Conservation (phyloP, 2,113 vertebrate genomes). For the Caranx ignobilis region DNA sequence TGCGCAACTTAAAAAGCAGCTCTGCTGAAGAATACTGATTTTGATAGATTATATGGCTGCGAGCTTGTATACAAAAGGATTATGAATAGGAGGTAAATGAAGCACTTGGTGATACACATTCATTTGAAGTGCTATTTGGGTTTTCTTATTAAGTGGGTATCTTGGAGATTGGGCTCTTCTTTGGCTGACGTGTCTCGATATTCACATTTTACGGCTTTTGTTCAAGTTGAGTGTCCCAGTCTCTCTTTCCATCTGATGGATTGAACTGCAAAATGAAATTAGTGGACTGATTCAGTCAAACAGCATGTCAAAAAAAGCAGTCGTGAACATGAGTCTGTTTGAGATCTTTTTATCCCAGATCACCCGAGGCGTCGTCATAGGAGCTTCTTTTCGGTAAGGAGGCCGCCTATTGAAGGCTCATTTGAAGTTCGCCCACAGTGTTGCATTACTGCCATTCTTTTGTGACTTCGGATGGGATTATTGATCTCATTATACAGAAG, state of each 20-base stretch:
- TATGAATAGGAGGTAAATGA: slow-evolving; percentile 81
- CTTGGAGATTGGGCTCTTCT: slow-evolving; percentile 62
- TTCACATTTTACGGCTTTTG: slow-evolving; percentile 75
- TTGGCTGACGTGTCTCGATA: slow-evolving; percentile 55
- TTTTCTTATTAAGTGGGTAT: slow-evolving; percentile 75
- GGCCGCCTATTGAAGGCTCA: slow-evolving; percentile 31
- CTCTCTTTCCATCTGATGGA: slow-evolving; percentile 54
- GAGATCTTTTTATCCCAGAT: slow-evolving; percentile 56
- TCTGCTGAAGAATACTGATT: slow-evolving; percentile 65
- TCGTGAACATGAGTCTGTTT: slow-evolving; percentile 32
- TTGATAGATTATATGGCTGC: slow-evolving; percentile 69
- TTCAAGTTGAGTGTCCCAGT: slow-evolving; percentile 56
- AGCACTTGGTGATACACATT: slow-evolving; percentile 69
- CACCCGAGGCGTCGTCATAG: slow-evolving; percentile 21
- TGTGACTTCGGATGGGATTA: slow-evolving; percentile 44
- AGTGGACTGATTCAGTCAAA: slow-evolving; percentile 67
- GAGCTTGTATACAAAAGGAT: slow-evolving; percentile 64
- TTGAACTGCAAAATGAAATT: slow-evolving; percentile 59
- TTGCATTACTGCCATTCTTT: slow-evolving; percentile 50
- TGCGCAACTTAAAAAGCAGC: slow-evolving; percentile 63
- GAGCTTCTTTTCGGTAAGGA: slow-evolving; percentile 36
- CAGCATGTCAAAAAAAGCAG: slow-evolving; percentile 27
- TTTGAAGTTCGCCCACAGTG: slow-evolving; percentile 52
- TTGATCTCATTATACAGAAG: slow-evolving; percentile 54
- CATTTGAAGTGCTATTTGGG: slow-evolving; percentile 74